phyloP scores from a whole-genome alignment of 2,797 vertebrate species.

The Nasua narica region DNA sequence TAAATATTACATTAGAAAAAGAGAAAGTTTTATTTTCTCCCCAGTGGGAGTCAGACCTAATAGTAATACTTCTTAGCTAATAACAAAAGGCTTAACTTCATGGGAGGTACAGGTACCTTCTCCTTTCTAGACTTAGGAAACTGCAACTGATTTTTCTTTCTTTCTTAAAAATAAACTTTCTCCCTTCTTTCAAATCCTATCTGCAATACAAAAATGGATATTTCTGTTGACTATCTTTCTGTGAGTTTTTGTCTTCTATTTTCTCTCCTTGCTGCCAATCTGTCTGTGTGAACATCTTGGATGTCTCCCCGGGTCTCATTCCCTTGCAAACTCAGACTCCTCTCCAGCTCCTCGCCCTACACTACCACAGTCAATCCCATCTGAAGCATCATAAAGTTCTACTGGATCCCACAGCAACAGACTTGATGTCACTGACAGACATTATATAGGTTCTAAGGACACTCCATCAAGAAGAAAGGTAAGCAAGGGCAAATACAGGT shows the following conservation, averaged over 20 bases:
- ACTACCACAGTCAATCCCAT: background rate
- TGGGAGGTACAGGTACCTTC: background rate
- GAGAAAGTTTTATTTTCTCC: background rate
- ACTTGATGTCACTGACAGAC: background rate
- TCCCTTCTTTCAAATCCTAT: background rate
- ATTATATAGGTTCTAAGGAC: background rate
- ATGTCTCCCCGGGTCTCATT: background rate
- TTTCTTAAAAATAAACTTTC: slow-evolving; percentile 18
- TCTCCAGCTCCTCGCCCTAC: background rate
- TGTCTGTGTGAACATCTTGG: background rate
- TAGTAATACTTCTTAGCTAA: background rate
- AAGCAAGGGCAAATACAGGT: rapidly evolving
- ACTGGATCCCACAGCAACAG: background rate
- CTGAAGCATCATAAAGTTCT: background rate
- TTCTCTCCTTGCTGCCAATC: background rate
- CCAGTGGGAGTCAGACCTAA: background rate
- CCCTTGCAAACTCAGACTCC: background rate
- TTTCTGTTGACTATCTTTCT: background rate
- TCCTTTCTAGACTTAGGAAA: background rate
- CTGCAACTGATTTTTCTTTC: background rate
- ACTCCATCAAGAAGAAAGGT: background rate
- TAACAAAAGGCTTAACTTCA: background rate
- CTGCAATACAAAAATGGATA: background rate
- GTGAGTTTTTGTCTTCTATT: background rate
- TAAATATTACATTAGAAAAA: background rate